Evolutionary conservation across 2,797 vertebrate species (phyloP).

Genomic region (Gobio occitaniae): DNA sequence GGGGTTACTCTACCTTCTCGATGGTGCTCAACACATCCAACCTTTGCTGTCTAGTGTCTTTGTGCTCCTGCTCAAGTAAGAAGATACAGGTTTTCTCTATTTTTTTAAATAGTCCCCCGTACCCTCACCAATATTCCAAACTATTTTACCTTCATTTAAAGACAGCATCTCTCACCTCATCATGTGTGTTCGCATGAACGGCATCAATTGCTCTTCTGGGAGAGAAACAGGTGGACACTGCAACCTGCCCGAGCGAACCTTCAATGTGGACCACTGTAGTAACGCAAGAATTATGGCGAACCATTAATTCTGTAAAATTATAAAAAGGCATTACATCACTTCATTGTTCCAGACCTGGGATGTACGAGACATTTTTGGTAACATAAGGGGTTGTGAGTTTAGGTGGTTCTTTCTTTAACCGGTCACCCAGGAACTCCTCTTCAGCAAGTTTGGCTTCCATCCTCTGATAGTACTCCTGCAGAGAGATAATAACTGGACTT

Average conservation of each 20-base stretch:
- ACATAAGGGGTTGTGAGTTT: conserved; percentile 93
- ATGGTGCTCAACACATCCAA: conserved; percentile 85
- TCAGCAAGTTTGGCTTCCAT: conserved; percentile 86
- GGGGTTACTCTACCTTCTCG: conserved; percentile 81
- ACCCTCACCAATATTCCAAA: not conserved
- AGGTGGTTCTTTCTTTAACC: conserved; percentile 82
- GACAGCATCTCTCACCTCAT: conserved; percentile 63
- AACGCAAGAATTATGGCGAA: conserved; percentile 2
- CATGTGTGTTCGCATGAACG: conserved; percentile 78
- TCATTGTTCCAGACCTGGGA: conserved; percentile 78
- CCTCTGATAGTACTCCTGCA: conserved; percentile 88
- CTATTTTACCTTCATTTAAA: not conserved
- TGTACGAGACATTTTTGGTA: conserved; percentile 87
- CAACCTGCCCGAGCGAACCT: conserved; percentile 94
- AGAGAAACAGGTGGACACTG: conserved; percentile 93
- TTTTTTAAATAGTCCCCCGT: too few relatives aligned
- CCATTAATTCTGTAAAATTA: not conserved
- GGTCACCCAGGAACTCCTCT: conserved; percentile 84
- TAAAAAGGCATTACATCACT: not conserved
- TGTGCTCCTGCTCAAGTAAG: conserved; percentile 72
- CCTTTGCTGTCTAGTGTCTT: conserved; percentile 83
- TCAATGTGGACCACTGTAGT: conserved; percentile 91
- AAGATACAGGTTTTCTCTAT: accelerated
- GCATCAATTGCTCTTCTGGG: conserved; percentile 93
- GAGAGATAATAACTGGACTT: not conserved